Evolutionary conservation across 1,140 invertebrate species (phyloP), one percentile per base, ranked within the genome.

Genomic region (Hirudo medicinalis): DNA sequence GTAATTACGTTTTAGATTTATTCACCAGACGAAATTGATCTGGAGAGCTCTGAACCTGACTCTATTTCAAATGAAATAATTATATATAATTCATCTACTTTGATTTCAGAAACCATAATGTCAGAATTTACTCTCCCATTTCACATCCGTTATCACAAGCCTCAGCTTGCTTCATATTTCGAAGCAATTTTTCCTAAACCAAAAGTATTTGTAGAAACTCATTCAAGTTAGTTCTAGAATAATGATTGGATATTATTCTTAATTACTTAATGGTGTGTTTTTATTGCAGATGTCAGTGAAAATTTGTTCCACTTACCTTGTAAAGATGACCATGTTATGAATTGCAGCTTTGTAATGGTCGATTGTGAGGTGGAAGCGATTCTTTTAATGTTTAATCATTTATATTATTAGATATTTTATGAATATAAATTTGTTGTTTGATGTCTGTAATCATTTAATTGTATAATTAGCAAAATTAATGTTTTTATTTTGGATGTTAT

Each of bases 131-230:
- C 49, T 17, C n/a, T 70, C 11, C 69, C 69, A 25, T 53, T 70
- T 19, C 40, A 70, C 49, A 20, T 70, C 11, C 40, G 69, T 17
- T 70, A 70, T 22, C 69, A 70, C n/a, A 25, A 54, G 43, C 69
- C 69, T n/a, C n/a, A 43, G 25, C 27, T 25, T 53, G 69, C 40
- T 20, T n/a, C 32, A 36, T 53, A 25, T 19, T 8, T 36, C 20
- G 13, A 70, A 25, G 25, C 53, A 54, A 25, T 25, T 43, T n/a
- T 70, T 36, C 32, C 11, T 36, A 5, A 49, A 11, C n/a, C 22
- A 22, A 49, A 49, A 53, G 11, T 53, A 20, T 25, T 49, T 25
- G 69, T 54, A 19, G 43, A 49, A 49, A 49, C 43, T 49, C 43
- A 15, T 17, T 49, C 43, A 11, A 49, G 43, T 49, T 49, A 17